Evolutionary conservation across 2,888 invertebrate species (phyloP).

Genomic region (Caenorhabditis sulstoni): DNA sequence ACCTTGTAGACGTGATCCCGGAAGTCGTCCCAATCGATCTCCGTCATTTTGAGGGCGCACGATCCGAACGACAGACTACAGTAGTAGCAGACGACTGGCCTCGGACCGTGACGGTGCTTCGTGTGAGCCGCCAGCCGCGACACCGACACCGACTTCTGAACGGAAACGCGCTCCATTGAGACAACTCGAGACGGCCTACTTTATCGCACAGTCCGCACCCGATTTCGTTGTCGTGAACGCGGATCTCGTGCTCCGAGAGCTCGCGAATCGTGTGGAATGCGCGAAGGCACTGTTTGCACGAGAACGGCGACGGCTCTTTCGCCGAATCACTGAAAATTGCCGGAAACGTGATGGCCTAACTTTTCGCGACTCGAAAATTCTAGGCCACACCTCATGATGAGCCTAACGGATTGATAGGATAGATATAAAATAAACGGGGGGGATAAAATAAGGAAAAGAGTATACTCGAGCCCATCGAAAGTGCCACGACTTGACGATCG

Average conservation of each 20-base stretch:
- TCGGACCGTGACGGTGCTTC: constrained; percentile 27
- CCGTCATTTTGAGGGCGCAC: constrained; percentile 24
- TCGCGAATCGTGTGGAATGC: constrained; percentile 31
- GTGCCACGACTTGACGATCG: constrained; percentile 57
- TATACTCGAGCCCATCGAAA: constrained; percentile 57
- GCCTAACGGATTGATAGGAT: not conserved
- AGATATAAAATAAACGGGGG: constrained; percentile 7
- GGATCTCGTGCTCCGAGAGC: constrained; percentile 51
- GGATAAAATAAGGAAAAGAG: constrained; percentile 10
- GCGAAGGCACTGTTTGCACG: constrained; percentile 24
- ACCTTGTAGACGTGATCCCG: constrained; percentile 48
- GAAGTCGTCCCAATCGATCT: constrained; percentile 39
- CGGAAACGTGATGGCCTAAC: too few relatives aligned
- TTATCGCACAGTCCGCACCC: constrained; percentile 52
- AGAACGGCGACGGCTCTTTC: not conserved
- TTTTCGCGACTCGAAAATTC: too few relatives aligned
- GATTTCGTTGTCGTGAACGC: constrained; percentile 33
- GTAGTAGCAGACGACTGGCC: constrained; percentile 50
- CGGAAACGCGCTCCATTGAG: not conserved
- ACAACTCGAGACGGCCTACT: constrained; percentile 13
- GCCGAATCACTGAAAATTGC: not conserved
- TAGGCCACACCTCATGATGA: too few relatives aligned
- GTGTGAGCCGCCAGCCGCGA: constrained; percentile 40
- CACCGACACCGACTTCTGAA: constrained; percentile 46
- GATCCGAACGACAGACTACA: constrained; percentile 50